phyloP scores from a whole-genome alignment of 2,113 vertebrate genomes.

The Scomber japonicus region DNA sequence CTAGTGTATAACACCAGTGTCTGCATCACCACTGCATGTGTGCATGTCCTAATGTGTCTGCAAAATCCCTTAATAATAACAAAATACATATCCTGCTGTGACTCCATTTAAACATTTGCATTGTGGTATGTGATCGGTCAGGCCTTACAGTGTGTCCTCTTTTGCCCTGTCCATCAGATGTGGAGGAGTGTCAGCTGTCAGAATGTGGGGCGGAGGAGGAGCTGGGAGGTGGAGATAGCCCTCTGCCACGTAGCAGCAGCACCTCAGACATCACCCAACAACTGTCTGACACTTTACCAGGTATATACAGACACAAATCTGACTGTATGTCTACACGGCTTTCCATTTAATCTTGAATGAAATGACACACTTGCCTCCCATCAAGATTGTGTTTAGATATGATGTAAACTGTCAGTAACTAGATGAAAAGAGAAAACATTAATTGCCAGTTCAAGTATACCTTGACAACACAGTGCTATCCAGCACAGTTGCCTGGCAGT shows the following conservation, averaged over 20 bases:
- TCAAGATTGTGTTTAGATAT: background rate
- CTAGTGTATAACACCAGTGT: background rate
- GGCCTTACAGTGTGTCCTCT: background rate
- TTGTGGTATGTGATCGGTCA: background rate
- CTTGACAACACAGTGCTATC: too few relatives aligned
- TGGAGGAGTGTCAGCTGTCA: conserved; percentile 91
- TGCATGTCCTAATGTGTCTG: conserved; percentile 43
- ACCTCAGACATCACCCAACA: conserved; percentile 93
- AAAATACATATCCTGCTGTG: background rate
- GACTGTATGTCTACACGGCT: background rate
- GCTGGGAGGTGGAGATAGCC: conserved; percentile 85
- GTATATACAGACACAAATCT: conserved; percentile 69
- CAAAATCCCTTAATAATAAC: conserved; percentile 24
- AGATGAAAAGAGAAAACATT: background rate
- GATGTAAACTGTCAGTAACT: background rate
- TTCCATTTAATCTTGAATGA: background rate
- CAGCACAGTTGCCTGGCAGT: too few relatives aligned
- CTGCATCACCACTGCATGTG: conserved; percentile 51
- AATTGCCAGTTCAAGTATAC: background rate
- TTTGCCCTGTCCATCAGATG: conserved; percentile 83
- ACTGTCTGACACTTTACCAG: conserved; percentile 86
- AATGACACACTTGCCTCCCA: background rate
- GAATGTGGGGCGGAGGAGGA: conserved; percentile 85
- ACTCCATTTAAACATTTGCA: background rate
- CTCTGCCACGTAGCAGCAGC: conserved; percentile 91